A percentile compares a stretch with the other conserved stretches of the same genome.
These are phyloP conservation scores for Gymnodraco acuticeps DNA, from an alignment of 2,797 vertebrate genomes.

Conservation along the genomic window DNA sequence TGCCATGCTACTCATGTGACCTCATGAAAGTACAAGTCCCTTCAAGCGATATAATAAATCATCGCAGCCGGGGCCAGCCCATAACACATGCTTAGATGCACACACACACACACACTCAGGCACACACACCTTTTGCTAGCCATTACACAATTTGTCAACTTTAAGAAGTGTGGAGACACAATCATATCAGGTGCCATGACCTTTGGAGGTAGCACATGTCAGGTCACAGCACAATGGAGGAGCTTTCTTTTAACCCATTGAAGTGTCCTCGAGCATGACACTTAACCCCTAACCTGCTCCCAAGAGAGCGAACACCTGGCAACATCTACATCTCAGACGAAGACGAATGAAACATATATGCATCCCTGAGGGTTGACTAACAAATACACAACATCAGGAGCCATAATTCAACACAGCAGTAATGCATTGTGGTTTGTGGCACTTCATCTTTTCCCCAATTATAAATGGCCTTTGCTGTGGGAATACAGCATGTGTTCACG, in stretches of 20 bases:
- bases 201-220: slow-evolving; percentile 8
- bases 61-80: slow-evolving; percentile 53
- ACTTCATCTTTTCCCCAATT: slow-evolving; percentile 5
- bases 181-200: slow-evolving; percentile 30
- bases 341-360: neutral
- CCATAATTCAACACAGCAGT: neutral
- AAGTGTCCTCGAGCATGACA: slow-evolving; percentile 6
- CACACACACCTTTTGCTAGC: slow-evolving; percentile 15
- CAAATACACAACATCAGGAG: neutral
- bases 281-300: neutral
- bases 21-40: slow-evolving; percentile 73
- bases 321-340: neutral
- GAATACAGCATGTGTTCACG: slow-evolving; percentile 10
- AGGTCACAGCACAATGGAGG: slow-evolving; percentile 17
- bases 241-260: neutral
- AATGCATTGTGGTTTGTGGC: neutral
- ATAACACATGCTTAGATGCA: slow-evolving; percentile 38
- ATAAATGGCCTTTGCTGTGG: slow-evolving; percentile 6
- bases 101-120: neutral
- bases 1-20: slow-evolving; percentile 72
- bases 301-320: neutral
- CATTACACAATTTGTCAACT: slow-evolving; percentile 42
- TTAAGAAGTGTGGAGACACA: slow-evolving; percentile 33
- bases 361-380: neutral
- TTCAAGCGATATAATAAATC: slow-evolving; percentile 80